These are phyloP conservation scores for Turnix velox DNA, from an alignment of 2,113 vertebrate species.

Conservation along the genomic window DNA sequence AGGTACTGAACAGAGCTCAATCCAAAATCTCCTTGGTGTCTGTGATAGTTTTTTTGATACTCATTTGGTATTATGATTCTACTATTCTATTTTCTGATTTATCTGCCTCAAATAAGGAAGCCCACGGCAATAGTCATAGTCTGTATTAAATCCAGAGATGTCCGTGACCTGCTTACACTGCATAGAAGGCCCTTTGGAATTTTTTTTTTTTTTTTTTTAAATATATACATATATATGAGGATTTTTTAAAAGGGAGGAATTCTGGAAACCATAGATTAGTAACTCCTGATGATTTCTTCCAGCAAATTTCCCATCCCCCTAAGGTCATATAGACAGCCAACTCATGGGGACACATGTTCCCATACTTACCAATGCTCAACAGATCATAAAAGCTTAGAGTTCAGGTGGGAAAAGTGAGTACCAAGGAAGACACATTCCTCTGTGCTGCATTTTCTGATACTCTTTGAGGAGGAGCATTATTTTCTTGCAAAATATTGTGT, in stretches of 20 bases:
- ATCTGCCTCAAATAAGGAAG: neutral
- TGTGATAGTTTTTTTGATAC: neutral
- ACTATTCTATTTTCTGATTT: neutral
- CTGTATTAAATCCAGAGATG: neutral
- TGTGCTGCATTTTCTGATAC: neutral
- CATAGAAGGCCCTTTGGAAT: neutral
- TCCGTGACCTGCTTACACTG: neutral
- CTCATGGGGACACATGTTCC: neutral
- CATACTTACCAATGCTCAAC: neutral
- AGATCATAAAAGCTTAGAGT: neutral
- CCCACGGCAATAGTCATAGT: neutral
- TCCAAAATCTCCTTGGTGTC: neutral
- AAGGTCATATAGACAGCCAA: neutral
- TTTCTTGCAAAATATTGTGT: neutral
- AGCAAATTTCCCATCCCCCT: neutral
- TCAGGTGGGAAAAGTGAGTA: neutral
- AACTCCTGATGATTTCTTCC: neutral
- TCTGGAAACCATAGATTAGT: neutral
- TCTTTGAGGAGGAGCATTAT: rapidly evolving
- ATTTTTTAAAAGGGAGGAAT: neutral
- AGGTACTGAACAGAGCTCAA: neutral
- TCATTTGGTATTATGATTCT: neutral
- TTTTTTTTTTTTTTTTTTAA: no score
- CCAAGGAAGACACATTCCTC: neutral
- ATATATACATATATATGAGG: no score